These are phyloP conservation scores for Cherax quadricarinatus DNA, from an alignment of 1,140 invertebrate genomes.

Conservation along the genomic window DNA sequence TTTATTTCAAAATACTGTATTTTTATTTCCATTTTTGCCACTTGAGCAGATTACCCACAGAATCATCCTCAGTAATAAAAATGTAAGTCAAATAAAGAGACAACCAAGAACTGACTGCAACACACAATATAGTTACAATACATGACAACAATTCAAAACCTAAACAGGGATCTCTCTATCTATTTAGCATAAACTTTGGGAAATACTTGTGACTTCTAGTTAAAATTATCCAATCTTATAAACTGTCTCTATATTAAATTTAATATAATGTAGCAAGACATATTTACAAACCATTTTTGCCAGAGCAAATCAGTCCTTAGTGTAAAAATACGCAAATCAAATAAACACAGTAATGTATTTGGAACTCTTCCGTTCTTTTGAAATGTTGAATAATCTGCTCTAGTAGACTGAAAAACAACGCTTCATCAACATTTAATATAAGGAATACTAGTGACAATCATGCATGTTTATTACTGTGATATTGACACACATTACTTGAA, in stretches of 20 bases:
- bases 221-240: too few species aligned
- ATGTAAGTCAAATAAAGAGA: background rate
- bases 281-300: background rate
- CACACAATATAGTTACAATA: background rate
- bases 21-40: background rate
- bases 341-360: background rate
- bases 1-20: background rate
- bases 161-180: background rate
- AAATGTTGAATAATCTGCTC: background rate
- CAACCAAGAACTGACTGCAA: background rate
- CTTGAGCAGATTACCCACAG: background rate
- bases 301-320: too few species aligned
- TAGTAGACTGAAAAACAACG: slow-evolving; percentile 19
- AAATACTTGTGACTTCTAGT: background rate
- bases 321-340: background rate
- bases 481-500: slow-evolving; percentile 38
- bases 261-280: background rate
- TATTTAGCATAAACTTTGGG: background rate
- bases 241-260: too few species aligned
- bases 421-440: slow-evolving; percentile 10
- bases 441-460: slow-evolving; percentile 37
- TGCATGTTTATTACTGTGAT: slow-evolving; percentile 35
- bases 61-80: background rate
- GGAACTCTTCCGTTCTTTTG: background rate
- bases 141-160: too few species aligned